Percentiles rank a stretch among this genome's conserved stretches.
Conservation (phyloP, 2,797 vertebrate species). For the Lepidocolaptes lacrymiger region DNA sequence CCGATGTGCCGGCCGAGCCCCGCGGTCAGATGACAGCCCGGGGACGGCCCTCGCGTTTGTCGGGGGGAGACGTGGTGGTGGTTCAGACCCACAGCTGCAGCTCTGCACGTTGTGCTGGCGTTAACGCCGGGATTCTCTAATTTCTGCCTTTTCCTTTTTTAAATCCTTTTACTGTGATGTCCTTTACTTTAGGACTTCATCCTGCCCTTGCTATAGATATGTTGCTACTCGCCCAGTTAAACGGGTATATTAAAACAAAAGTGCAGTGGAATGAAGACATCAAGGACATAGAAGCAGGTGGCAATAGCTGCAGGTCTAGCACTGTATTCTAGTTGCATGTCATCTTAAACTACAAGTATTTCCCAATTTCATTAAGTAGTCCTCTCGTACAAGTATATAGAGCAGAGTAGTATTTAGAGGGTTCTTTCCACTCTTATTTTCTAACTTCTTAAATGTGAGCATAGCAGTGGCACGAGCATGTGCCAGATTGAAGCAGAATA, state of each 20-base stretch:
- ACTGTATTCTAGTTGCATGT: background rate
- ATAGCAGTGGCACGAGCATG: rapidly evolving
- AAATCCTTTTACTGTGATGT: background rate
- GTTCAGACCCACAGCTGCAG: background rate
- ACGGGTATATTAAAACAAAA: background rate
- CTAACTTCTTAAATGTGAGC: background rate
- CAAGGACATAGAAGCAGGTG: background rate
- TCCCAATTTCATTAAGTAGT: background rate
- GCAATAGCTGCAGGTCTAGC: background rate
- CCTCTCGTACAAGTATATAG: background rate
- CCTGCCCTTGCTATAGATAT: background rate
- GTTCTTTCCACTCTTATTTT: rapidly evolving
- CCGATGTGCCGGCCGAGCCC: background rate
- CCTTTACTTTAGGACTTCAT: background rate
- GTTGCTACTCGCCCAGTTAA: rapidly evolving
- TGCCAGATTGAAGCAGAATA: background rate
- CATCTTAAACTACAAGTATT: background rate
- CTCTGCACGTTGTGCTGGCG: rapidly evolving
- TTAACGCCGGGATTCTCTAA: background rate
- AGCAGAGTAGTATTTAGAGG: background rate
- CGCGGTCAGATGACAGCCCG: background rate
- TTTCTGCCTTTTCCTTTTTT: no score
- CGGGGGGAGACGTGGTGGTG: rapidly evolving
- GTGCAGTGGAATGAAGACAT: background rate
- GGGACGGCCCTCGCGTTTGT: background rate